Evolutionary conservation across 2,113 vertebrate genomes (phyloP).

Genomic region (Pristiophorus japonicus): DNA sequence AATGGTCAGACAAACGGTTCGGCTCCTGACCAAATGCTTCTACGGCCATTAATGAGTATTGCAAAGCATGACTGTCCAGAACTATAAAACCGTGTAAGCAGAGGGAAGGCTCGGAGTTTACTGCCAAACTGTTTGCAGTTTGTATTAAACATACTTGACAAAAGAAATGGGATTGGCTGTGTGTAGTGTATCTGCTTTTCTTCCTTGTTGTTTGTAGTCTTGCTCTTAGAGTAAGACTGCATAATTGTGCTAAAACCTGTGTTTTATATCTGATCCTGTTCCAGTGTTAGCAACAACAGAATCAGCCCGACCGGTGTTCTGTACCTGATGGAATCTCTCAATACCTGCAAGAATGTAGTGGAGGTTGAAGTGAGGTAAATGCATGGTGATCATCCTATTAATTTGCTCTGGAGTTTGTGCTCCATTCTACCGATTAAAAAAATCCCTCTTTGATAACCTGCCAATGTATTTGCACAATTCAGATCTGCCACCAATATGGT

Average conservation of each 20-base stretch:
- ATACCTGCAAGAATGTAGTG: constrained; percentile 41
- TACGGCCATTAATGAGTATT: neutral
- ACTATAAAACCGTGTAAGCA: neutral
- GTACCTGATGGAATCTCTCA: constrained; percentile 48
- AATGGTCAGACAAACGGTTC: neutral
- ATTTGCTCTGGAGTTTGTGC: neutral
- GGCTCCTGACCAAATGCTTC: neutral
- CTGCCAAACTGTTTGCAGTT: neutral
- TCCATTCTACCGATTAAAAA: neutral
- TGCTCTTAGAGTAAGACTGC: neutral
- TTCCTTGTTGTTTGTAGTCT: neutral
- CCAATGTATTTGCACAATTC: neutral
- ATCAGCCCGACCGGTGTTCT: constrained; percentile 53
- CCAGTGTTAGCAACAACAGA: constrained; percentile 55
- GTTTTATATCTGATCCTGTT: constrained; percentile 27
- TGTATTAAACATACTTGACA: neutral
- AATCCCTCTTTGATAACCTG: neutral
- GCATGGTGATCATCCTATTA: neutral
- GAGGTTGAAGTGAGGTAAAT: constrained; percentile 65
- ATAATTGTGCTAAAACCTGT: neutral
- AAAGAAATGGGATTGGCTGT: neutral
- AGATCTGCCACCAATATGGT: neutral
- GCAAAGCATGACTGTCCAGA: neutral
- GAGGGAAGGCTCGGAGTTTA: neutral
- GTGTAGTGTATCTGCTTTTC: neutral